These are phyloP conservation scores for Scolopax rusticola DNA, from an alignment of 2,797 vertebrate genomes.

Conservation along the genomic window DNA sequence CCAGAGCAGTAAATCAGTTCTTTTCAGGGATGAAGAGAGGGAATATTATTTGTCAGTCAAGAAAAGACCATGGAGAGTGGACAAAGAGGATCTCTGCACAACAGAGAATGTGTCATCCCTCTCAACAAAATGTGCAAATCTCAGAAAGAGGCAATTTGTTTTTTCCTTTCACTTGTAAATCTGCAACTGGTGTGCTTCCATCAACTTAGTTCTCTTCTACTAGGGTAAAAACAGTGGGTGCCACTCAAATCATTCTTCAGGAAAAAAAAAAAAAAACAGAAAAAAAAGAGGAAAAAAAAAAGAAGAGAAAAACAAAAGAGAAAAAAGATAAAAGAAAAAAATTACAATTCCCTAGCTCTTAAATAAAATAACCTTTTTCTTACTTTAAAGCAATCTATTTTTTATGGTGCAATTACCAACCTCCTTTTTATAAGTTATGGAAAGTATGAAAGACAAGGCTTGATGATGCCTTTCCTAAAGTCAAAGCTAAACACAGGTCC, in stretches of 20 bases:
- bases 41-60: neutral
- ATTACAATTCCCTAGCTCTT: accelerated
- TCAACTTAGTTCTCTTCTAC: neutral
- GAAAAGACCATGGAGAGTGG: neutral
- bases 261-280: accelerated
- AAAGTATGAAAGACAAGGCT: neutral
- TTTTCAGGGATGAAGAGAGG: neutral
- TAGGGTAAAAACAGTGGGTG: neutral
- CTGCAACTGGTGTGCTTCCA: neutral
- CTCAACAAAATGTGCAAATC: neutral
- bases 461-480: neutral
- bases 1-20: neutral
- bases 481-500: neutral
- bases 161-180: neutral
- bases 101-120: neutral
- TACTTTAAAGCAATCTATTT: neutral
- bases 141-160: neutral
- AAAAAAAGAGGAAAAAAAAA: accelerated
- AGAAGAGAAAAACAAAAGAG: accelerated
- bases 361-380: neutral
- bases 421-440: neutral
- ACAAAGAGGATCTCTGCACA: conserved; percentile 17
- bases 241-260: neutral
- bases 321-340: accelerated
- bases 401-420: neutral